Evolutionary conservation across 53 echinoderm and acorn worm genomes (phyloP).

Genomic region (Temnopleurus reevesii): DNA sequence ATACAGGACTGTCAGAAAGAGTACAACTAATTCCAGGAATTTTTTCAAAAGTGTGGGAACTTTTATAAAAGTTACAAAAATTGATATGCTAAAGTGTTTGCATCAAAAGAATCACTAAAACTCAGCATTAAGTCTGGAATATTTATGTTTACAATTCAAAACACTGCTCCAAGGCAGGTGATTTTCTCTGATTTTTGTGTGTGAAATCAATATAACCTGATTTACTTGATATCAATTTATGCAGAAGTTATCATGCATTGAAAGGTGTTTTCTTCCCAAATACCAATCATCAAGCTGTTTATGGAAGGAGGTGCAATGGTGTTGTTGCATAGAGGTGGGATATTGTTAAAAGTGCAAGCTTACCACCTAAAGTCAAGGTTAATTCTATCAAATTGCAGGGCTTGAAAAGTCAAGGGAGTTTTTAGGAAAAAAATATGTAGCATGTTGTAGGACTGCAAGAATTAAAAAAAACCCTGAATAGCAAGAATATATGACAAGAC

Average conservation of each 20-base stretch:
- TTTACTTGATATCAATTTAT: conserved; percentile 7
- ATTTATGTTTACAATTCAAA: too few relatives aligned
- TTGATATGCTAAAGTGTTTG: too few relatives aligned
- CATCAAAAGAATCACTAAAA: too few relatives aligned
- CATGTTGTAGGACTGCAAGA: too few relatives aligned
- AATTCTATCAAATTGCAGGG: neutral
- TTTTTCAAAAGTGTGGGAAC: too few relatives aligned
- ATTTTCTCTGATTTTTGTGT: neutral
- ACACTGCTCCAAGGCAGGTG: neutral
- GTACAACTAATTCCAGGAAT: too few relatives aligned
- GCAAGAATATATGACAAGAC: too few relatives aligned
- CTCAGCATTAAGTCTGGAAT: too few relatives aligned
- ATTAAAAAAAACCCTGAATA: too few relatives aligned
- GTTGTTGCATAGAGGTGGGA: neutral
- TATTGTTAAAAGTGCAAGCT: neutral
- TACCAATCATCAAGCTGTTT: neutral
- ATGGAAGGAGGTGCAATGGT: neutral
- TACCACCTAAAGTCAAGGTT: conserved; percentile 29
- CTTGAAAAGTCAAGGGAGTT: neutral
- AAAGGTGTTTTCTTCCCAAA: neutral
- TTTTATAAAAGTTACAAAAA: too few relatives aligned
- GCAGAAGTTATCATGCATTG: conserved; percentile 6
- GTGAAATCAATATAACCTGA: neutral
- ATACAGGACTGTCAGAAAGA: too few relatives aligned
- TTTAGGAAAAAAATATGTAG: too few relatives aligned